Conservation (phyloP, 92 coral and sea anemone species). For the Siderastrea siderea region DNA sequence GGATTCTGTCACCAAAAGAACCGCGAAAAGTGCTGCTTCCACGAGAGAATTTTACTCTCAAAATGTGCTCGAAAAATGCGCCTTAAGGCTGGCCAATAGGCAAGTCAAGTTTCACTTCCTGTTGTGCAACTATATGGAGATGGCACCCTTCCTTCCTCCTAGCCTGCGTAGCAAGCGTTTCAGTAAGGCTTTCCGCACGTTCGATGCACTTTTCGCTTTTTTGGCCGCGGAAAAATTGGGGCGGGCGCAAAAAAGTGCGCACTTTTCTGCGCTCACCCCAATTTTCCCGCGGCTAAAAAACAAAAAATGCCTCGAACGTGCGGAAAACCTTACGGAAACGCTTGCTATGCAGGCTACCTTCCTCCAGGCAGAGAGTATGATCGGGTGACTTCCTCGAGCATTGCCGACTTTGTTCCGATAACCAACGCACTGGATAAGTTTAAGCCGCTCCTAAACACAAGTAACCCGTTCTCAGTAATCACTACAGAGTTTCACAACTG, state of each 20-base stretch:
- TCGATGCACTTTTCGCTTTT: too few relatives aligned
- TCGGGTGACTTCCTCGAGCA: conserved; percentile 72
- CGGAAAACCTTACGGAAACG: too few relatives aligned
- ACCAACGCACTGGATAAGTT: conserved; percentile 34
- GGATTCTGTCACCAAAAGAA: conserved; percentile 58
- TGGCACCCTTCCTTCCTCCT: conserved; percentile 33
- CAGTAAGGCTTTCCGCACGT: too few relatives aligned
- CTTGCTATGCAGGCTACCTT: too few relatives aligned
- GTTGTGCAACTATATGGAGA: conserved; percentile 70
- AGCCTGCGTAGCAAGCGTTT: too few relatives aligned
- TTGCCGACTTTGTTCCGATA: conserved; percentile 67
- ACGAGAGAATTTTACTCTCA: conserved; percentile 78
- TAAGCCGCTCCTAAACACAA: conserved; percentile 54
- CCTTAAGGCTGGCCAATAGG: conserved; percentile 39
- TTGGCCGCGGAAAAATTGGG: too few relatives aligned
- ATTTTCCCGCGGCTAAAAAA: too few relatives aligned
- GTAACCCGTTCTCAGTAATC: conserved; percentile 62
- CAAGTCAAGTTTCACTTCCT: conserved; percentile 59
- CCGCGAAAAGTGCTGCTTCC: conserved; percentile 12
- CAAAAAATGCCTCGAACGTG: too few relatives aligned
- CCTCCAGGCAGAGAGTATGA: conserved; percentile 59
- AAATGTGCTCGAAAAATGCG: conserved; percentile 55
- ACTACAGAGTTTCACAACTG: conserved; percentile 73
- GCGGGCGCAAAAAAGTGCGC: too few relatives aligned
- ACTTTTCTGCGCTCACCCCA: too few relatives aligned